Evolutionary conservation across 2,888 invertebrate genomes (phyloP).

Genomic region (Aromia moschata): DNA sequence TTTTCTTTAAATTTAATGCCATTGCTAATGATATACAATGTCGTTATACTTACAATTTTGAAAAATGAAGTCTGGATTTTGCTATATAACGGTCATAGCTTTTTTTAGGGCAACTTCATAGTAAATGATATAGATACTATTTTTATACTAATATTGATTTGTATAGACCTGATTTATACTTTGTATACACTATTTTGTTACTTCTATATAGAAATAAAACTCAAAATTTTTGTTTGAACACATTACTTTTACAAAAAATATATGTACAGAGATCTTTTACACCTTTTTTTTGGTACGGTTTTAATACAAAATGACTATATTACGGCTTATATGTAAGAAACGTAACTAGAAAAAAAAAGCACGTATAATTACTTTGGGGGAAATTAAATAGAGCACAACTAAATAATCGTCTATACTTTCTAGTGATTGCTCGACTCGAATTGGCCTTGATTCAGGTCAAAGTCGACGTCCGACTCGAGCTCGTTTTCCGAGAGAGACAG

Average conservation of each 20-base stretch:
- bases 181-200: not conserved
- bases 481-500: slow-evolving; percentile 86
- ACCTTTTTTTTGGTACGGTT: slow-evolving; percentile 6
- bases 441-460: slow-evolving; percentile 45
- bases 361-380: too few relatives aligned
- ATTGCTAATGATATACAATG: too few relatives aligned
- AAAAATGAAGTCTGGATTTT: too few relatives aligned
- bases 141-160: too few relatives aligned
- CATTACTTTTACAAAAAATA: slow-evolving; percentile 22
- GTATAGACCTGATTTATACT: too few relatives aligned
- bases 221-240: not conserved
- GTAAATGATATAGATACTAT: too few relatives aligned
- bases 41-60: too few relatives aligned
- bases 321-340: slow-evolving; percentile 1
- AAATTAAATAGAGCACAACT: too few relatives aligned
- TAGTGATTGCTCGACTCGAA: slow-evolving; percentile 4
- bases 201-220: not conserved
- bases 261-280: slow-evolving; percentile 17
- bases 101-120: too few relatives aligned
- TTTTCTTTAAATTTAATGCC: too few relatives aligned
- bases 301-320: slow-evolving; percentile 12
- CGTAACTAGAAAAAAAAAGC: slow-evolving; percentile 4
- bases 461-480: slow-evolving; percentile 74
- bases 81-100: too few relatives aligned
- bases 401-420: too few relatives aligned